Evolutionary conservation across 2,888 invertebrate genomes (phyloP), one percentile per base, ranked within the genome.

Genomic region (Cerastis leucographa): DNA sequence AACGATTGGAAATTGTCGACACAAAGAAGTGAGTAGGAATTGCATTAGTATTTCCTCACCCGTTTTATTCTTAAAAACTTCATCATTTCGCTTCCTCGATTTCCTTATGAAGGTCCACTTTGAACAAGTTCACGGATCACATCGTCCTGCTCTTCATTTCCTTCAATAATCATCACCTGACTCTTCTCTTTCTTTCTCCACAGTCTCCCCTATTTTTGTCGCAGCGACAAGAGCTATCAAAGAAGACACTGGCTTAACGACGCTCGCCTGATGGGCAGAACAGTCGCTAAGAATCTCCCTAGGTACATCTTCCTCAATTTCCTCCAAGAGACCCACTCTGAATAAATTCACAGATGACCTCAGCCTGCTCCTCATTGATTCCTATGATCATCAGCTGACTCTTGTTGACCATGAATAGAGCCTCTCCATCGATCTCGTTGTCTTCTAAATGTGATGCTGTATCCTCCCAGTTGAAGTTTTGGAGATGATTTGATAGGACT

Each of bases 371-470:
- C 2, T 64, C 64, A 17, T 25, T 22, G 1, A 64, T 12, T 42
- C 64, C 64, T n/a, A 64, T 42, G n/a, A 42, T 64, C 0, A 93
- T 72, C 0, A 96, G 90, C 80, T 96, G 95, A 0, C 90, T 87
- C 59, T 93, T 95, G 0, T 94, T 93, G 0, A 94, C 96, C 0
- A 96, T 84, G 44, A 93, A 92, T 0, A 96, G 75, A 0, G 95
- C 93, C 59, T 94, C 95, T 0, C 96, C 96, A 35, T 96, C 96
- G 0, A 96, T 94, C 81, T 96, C 96, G 69, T 96, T 94, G 25
- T 95, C 96, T 61, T 89, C 89, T 9, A 96, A 87, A 2, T 93
- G 87, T 2, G 93, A 82, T 5, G 94, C 93, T 0, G 95, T 94
- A 29, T 95, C 94, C 0, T 83, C 81, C 96, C 96, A 96, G 9